Percentiles rank a stretch among this genome's conserved stretches.
Evolutionary conservation across 2,113 vertebrate species (phyloP).

Genomic region (Leucosticte australis): DNA sequence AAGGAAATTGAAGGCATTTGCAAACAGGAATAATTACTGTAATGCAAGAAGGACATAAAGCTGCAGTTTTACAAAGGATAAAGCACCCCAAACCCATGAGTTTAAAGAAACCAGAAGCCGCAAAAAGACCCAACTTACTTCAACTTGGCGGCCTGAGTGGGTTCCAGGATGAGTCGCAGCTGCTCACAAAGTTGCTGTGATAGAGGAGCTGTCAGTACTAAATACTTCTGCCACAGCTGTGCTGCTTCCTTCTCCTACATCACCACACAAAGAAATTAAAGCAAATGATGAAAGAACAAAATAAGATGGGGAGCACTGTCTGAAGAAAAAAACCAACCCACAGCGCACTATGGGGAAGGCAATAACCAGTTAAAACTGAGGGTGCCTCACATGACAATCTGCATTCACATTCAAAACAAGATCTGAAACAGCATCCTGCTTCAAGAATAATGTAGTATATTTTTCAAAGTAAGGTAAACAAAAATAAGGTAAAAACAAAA

Average conservation of each 20-base stretch:
- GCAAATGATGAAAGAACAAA: neutral
- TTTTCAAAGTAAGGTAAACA: neutral
- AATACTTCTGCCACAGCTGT: conserved; percentile 92
- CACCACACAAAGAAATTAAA: neutral
- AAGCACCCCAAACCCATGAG: neutral
- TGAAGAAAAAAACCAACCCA: neutral
- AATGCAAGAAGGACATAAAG: neutral
- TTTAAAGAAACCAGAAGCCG: neutral
- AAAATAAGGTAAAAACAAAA: neutral
- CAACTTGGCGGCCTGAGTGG: conserved; percentile 91
- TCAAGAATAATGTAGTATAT: neutral
- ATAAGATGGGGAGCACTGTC: neutral
- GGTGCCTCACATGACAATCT: neutral
- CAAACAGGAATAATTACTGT: neutral
- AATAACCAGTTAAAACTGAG: neutral
- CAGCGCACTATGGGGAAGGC: neutral
- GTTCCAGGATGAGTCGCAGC: conserved; percentile 92
- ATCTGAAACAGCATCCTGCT: neutral
- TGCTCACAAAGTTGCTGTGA: conserved; percentile 97
- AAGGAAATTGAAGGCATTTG: neutral
- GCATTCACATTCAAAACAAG: neutral
- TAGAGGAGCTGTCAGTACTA: conserved; percentile 86
- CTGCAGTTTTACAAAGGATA: neutral
- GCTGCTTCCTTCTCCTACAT: conserved; percentile 85
- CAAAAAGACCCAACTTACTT: conserved; percentile 75